A percentile compares a stretch with the other conserved stretches of the same genome.
Conservation (phyloP, 2,797 vertebrate species). For the Lerista edwardsae region DNA sequence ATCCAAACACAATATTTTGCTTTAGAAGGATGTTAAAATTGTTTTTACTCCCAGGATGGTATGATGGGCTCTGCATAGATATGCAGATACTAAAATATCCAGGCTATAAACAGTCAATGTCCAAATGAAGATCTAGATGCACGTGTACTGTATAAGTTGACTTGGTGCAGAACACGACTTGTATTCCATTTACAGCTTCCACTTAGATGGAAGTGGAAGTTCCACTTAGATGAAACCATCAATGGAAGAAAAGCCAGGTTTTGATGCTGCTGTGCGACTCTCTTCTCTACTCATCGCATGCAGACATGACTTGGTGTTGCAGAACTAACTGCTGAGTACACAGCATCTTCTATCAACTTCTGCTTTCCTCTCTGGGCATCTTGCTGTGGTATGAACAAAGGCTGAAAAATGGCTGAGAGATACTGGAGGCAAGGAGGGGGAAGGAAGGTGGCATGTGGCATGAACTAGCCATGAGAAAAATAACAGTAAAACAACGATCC, state of each 20-base stretch:
- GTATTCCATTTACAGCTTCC: neutral
- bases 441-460: no score
- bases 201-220: neutral
- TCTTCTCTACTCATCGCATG: neutral
- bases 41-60: neutral
- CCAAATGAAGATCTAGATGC: neutral
- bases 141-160: neutral
- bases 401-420: neutral
- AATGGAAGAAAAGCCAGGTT: neutral
- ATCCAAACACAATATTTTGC: neutral
- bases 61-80: neutral
- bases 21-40: neutral
- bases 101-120: neutral
- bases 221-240: neutral
- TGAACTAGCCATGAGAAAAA: rapidly evolving
- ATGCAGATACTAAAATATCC: neutral
- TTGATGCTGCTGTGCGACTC: neutral
- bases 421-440: neutral
- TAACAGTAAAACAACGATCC: slow-evolving; percentile 12
- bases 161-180: neutral
- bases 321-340: neutral
- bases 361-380: neutral
- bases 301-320: neutral
- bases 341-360: neutral
- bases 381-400: neutral